Percentiles rank a stretch among this genome's conserved stretches.
These are phyloP conservation scores for Melinaea marsaeus DNA, from an alignment of 2,888 invertebrate species.

Conservation along the genomic window DNA sequence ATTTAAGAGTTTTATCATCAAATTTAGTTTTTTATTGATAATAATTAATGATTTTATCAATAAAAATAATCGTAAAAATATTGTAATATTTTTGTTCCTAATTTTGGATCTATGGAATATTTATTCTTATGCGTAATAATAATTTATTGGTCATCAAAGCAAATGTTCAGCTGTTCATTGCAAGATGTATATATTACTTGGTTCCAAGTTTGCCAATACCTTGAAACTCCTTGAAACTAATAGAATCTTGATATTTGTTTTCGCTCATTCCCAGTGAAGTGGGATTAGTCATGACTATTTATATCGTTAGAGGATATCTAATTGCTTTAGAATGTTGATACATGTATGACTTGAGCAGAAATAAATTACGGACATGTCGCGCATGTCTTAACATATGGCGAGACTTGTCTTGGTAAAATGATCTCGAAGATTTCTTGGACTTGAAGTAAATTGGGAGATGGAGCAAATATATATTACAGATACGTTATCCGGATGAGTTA, in stretches of 20 bases:
- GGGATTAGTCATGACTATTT: not conserved
- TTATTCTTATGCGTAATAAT: too few species aligned
- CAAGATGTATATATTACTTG: too few species aligned
- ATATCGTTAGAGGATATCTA: constrained; percentile 8
- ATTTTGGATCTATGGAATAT: too few species aligned
- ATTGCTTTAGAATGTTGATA: constrained; percentile 17
- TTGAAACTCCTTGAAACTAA: not conserved
- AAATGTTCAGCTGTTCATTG: too few species aligned
- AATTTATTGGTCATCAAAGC: too few species aligned
- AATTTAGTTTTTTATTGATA: too few species aligned
- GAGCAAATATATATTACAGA: not conserved
- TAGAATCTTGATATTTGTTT: not conserved
- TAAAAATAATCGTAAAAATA: too few species aligned
- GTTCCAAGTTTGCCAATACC: too few species aligned
- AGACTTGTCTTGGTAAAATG: not conserved
- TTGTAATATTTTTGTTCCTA: too few species aligned
- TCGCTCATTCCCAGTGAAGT: not conserved
- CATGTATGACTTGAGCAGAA: constrained; percentile 17
- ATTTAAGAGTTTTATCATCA: too few species aligned
- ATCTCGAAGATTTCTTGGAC: not conserved
- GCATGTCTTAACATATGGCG: not conserved
- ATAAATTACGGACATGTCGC: constrained; percentile 5
- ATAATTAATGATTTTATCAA: too few species aligned
- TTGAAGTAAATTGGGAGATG: not conserved
- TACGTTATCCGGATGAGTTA: too few species aligned